These are phyloP conservation scores for Furnarius figulus DNA, from an alignment of 2,113 vertebrate species.

Conservation along the genomic window DNA sequence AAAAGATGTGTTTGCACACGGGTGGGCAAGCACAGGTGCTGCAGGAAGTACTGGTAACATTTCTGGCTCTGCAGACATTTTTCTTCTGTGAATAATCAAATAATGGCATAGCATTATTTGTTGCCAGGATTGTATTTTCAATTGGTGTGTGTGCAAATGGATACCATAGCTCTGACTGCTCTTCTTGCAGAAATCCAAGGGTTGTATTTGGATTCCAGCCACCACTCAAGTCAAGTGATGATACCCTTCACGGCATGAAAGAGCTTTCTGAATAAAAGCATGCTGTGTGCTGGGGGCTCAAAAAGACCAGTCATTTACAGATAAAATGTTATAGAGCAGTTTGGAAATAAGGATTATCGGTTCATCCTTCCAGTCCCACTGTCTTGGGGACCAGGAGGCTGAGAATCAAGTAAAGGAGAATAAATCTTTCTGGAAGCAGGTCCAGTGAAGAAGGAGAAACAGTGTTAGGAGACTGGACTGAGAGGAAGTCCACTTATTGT, in stretches of 20 bases:
- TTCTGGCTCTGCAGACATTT: not conserved
- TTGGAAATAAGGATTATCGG: not conserved
- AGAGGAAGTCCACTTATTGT: not conserved
- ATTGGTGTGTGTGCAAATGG: not conserved
- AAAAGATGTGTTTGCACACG: not conserved
- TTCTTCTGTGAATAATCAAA: not conserved
- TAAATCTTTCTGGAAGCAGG: not conserved
- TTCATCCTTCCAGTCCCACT: not conserved
- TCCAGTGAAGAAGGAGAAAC: not conserved
- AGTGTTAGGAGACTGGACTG: not conserved
- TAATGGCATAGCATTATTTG: not conserved
- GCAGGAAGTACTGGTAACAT: not conserved
- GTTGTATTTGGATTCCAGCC: not conserved
- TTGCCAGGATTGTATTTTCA: not conserved
- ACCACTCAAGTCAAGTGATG: not conserved
- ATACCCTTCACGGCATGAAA: not conserved
- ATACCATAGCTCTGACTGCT: fast-evolving
- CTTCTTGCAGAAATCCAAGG: not conserved
- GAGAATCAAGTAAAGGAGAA: not conserved
- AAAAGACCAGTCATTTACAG: not conserved
- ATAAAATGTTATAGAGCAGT: not conserved
- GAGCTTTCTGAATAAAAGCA: not conserved
- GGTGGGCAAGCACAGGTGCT: not conserved
- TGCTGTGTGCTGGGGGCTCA: not conserved
- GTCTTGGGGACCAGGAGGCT: not conserved